Evolutionary conservation across 2,113 vertebrate genomes (phyloP).

Genomic region (Microtus ochrogaster): DNA sequence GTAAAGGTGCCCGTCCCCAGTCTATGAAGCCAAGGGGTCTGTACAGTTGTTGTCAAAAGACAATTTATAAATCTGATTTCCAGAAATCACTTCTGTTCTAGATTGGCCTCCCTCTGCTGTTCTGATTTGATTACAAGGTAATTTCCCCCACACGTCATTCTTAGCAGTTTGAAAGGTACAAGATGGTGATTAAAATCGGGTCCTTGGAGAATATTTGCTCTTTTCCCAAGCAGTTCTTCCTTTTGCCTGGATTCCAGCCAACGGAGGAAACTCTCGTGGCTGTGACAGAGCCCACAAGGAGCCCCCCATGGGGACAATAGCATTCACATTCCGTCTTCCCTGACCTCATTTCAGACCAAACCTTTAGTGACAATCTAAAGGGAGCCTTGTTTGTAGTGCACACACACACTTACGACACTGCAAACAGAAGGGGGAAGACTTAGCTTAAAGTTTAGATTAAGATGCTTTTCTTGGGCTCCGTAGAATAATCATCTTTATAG

Average conservation of each 20-base stretch:
- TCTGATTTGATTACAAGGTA: constrained; percentile 42
- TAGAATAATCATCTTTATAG: background rate
- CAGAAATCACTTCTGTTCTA: constrained; percentile 18
- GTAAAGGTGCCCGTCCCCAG: background rate
- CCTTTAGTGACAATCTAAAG: constrained; percentile 35
- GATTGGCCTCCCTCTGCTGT: constrained; percentile 14
- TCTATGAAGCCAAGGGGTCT: constrained; percentile 32
- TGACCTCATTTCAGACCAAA: background rate
- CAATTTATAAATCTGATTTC: constrained; percentile 49
- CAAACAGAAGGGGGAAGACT: background rate
- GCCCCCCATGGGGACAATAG: accelerated
- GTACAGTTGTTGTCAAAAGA: constrained; percentile 8
- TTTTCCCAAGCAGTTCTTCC: constrained; percentile 34
- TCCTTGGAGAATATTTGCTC: constrained; percentile 44
- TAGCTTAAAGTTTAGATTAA: background rate
- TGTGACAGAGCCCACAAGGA: background rate
- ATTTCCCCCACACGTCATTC: constrained; percentile 25
- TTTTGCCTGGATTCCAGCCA: constrained; percentile 37
- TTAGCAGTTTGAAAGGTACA: constrained; percentile 38
- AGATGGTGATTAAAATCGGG: constrained; percentile 27
- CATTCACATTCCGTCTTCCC: background rate
- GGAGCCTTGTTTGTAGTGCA: constrained; percentile 19
- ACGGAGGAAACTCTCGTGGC: background rate
- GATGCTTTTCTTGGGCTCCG: constrained; percentile 20
- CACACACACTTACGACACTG: background rate